A percentile compares a stretch with the other conserved stretches of the same genome.
Evolutionary conservation across 2,113 vertebrate species (phyloP).

Genomic region (Triplophysa tibetana): DNA sequence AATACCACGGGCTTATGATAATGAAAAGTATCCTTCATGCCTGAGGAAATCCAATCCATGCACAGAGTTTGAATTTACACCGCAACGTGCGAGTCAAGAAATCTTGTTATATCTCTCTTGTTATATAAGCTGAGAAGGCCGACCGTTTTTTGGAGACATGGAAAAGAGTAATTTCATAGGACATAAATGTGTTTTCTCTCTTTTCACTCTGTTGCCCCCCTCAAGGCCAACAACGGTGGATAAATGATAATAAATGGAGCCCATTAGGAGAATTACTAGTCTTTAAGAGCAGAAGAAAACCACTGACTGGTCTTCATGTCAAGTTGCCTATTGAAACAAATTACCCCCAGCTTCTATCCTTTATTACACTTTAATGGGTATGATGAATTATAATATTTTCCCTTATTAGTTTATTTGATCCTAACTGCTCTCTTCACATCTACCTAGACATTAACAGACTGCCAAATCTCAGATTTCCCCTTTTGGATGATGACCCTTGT

Average conservation of each 20-base stretch:
- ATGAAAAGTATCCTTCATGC: background rate
- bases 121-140: constrained; percentile 54
- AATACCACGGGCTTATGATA: background rate
- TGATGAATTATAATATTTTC: constrained; percentile 78
- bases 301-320: constrained; percentile 74
- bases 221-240: constrained; percentile 60
- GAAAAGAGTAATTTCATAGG: constrained; percentile 14
- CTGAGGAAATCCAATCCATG: constrained; percentile 51
- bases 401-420: constrained; percentile 76
- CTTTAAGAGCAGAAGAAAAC: constrained; percentile 74
- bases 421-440: constrained; percentile 56
- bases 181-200: constrained; percentile 46
- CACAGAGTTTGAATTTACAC: constrained; percentile 64
- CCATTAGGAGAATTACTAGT: constrained; percentile 79
- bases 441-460: background rate
- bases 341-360: constrained; percentile 69
- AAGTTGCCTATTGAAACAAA: constrained; percentile 78
- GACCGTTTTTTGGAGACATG: constrained; percentile 34
- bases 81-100: constrained; percentile 23
- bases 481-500: background rate
- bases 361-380: constrained; percentile 74
- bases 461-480: background rate
- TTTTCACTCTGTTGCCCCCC: constrained; percentile 25
- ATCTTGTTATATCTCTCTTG: constrained; percentile 48
- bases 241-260: constrained; percentile 78